Evolutionary conservation across 2,888 invertebrate species (phyloP).

Genomic region (Dynastes tityus): DNA sequence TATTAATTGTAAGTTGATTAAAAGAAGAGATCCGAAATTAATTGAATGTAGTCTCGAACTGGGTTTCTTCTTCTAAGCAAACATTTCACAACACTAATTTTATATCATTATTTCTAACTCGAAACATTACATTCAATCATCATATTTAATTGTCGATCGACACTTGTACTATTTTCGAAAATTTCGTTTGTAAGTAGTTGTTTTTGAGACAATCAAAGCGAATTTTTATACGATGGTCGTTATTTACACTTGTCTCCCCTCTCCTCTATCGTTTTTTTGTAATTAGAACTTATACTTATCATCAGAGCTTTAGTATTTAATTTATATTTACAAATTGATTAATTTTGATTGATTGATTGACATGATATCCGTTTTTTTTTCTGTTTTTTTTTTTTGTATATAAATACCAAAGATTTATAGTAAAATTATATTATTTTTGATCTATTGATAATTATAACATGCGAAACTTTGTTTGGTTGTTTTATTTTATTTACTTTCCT

Average conservation of each 20-base stretch:
- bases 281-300: background rate
- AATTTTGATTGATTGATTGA: slow-evolving; percentile 1
- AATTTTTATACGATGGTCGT: background rate
- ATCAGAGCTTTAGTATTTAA: slow-evolving; percentile 44
- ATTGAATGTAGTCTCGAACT: background rate
- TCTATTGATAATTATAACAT: slow-evolving; percentile 38
- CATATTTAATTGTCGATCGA: background rate
- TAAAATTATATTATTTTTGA: slow-evolving; percentile 51
- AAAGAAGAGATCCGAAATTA: background rate
- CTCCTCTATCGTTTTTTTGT: background rate
- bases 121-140: background rate
- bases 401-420: slow-evolving; percentile 51
- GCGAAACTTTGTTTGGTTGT: background rate
- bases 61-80: background rate
- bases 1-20: background rate
- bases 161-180: background rate
- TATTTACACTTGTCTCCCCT: background rate
- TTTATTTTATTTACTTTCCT: background rate
- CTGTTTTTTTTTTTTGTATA: slow-evolving; percentile 34
- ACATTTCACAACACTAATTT: background rate
- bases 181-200: background rate
- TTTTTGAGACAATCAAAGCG: slow-evolving; percentile 8
- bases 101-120: background rate
- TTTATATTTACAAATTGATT: slow-evolving; percentile 39
- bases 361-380: background rate